Percentiles rank a stretch among this genome's conserved stretches.
phyloP scores from a whole-genome alignment of 64 coral and sea anemone species.

The Stylophora pistillata region DNA sequence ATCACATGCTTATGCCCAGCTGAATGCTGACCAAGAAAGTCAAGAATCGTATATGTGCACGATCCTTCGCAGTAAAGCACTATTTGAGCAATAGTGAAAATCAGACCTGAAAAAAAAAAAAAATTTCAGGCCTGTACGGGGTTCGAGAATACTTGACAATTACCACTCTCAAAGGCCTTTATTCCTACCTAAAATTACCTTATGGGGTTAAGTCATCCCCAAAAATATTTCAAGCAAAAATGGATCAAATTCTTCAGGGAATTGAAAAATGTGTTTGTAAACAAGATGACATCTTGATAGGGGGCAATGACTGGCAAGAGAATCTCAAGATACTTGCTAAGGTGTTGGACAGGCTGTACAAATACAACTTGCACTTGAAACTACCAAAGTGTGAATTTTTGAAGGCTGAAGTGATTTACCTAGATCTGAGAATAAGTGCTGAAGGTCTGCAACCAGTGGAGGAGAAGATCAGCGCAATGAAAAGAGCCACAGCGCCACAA shows the following conservation, averaged over 20 bases:
- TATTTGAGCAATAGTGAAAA: no score
- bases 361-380: conserved; percentile 23
- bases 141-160: conserved; percentile 44
- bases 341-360: conserved; percentile 13
- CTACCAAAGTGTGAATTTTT: no score
- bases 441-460: no score
- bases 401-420: no score
- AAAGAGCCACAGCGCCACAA: no score
- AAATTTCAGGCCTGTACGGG: no score
- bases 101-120: no score
- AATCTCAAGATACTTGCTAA: no score
- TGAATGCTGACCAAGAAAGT: conserved; percentile 32
- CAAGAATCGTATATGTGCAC: no score
- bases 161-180: conserved; percentile 49
- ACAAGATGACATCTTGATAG: conserved; percentile 14
- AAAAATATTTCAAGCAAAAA: conserved; percentile 45
- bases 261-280: conserved; percentile 12
- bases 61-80: no score
- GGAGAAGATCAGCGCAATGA: no score
- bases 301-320: neutral
- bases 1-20: conserved; percentile 41
- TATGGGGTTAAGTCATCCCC: conserved; percentile 46
- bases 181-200: conserved; percentile 38
- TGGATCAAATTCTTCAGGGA: conserved; percentile 19
- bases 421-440: no score